phyloP scores from a whole-genome alignment of 1,140 invertebrate genomes.

The Cotesia chilonis region DNA sequence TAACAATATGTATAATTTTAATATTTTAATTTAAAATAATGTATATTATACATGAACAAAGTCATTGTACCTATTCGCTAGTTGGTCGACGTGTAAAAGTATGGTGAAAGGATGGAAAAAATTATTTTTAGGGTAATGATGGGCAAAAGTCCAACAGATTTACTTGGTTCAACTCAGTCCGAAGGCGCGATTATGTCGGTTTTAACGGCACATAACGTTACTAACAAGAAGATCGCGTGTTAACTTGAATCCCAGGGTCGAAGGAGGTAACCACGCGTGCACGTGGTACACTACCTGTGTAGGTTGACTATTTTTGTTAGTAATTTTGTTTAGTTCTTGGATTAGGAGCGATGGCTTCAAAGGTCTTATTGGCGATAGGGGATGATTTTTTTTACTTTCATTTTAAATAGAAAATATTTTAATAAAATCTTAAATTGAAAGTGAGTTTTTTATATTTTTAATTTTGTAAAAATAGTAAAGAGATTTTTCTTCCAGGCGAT shows the following conservation, averaged over 20 bases:
- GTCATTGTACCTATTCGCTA: not conserved
- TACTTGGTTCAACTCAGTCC: not conserved
- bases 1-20: not conserved
- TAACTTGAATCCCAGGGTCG: conserved; percentile 45
- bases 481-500: too few relatives aligned
- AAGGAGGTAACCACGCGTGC: conserved; percentile 34
- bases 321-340: not conserved
- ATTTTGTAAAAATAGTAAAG: too few relatives aligned
- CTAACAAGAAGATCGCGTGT: conserved; percentile 57
- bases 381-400: too few relatives aligned
- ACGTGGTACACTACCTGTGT: not conserved
- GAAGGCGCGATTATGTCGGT: conserved; percentile 45
- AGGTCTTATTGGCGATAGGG: too few relatives aligned
- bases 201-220: conserved; percentile 54
- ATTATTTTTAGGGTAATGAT: conserved; percentile 29
- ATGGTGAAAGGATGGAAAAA: conserved; percentile 14
- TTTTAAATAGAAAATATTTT: too few relatives aligned
- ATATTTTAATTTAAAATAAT: not conserved
- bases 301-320: not conserved
- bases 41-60: conserved; percentile 13
- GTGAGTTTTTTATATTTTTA: too few relatives aligned
- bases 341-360: not conserved
- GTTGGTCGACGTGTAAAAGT: not conserved
- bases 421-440: too few relatives aligned
- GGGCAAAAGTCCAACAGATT: conserved; percentile 17